phyloP scores from a whole-genome alignment of 1,140 invertebrate species.

The Tetragonula clypearis region DNA sequence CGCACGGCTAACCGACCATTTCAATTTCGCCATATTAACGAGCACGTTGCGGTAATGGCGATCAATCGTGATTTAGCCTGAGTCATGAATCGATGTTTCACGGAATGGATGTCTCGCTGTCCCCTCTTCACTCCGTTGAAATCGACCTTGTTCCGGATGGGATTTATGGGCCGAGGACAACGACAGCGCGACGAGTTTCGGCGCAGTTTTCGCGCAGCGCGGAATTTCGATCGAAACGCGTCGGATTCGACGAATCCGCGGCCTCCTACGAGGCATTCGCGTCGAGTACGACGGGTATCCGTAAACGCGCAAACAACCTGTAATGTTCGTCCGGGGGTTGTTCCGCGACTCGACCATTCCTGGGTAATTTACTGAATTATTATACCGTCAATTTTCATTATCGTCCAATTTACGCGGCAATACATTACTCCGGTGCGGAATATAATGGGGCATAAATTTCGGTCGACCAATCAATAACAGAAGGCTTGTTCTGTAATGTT shows the following conservation, averaged over 20 bases:
- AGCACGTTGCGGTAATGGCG: not conserved
- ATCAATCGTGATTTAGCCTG: slow-evolving; percentile 41
- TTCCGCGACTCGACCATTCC: not conserved
- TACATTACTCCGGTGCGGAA: slow-evolving; percentile 29
- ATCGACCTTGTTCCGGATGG: not conserved
- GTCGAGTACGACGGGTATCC: not conserved
- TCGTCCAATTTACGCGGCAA: slow-evolving; percentile 38
- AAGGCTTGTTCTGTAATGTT: not conserved
- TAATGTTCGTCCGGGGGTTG: not conserved
- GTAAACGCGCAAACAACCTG: slow-evolving; percentile 6
- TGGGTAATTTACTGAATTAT: slow-evolving; percentile 43
- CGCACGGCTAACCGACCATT: not conserved
- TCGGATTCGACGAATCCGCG: not conserved
- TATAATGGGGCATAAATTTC: slow-evolving; percentile 48
- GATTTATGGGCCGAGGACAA: slow-evolving; percentile 29
- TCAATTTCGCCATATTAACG: slow-evolving; percentile 29
- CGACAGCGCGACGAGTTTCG: not conserved
- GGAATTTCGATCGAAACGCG: slow-evolving; percentile 30
- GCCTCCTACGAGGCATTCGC: too few species aligned
- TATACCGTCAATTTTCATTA: slow-evolving; percentile 56
- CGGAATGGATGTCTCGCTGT: not conserved
- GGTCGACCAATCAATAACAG: slow-evolving; percentile 33
- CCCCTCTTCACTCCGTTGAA: not conserved
- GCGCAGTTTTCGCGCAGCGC: not conserved
- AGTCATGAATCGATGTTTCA: slow-evolving; percentile 16